Base-by-base conservation (phyloP, 2,113 vertebrate species). In the Pedetes capensis region DNA sequence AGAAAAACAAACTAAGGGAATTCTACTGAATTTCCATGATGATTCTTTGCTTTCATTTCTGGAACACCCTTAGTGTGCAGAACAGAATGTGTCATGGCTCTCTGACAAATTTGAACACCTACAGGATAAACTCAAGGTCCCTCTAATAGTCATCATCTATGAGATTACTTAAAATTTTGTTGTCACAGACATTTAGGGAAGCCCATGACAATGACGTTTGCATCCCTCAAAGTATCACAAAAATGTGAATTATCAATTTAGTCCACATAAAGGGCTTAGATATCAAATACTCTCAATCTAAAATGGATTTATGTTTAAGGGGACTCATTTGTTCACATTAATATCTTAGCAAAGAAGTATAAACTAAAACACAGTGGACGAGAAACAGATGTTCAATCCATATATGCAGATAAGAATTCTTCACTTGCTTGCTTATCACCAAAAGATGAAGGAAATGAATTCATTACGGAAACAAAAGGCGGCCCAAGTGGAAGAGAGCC, bases 301-400 rank as follows among this genome's bases (percentile, higher is more conserved):
- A 92, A 90, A 47, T 81, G 76, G 34, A 25, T 92, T 93, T 29
- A 74, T 37, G 23, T 47, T 78, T 44, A 39, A 90, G 39, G 25
- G n/a, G 80, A 44, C 68, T 96, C 59, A 76, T 80, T 87, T 91
- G 57, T 63, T 69, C 44, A 47, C 66, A 93, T 92, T 61, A 84
- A 81, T 90, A 81, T 93, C 87, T 87, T 80, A 96, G 89, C 76
- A 89, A 87, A 88, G 81, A 96, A 91, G 44, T 89, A 91, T 92
- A 95, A 51, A 9, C 53, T 95, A 71, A 96, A 98, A 95, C 0
- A 0, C 25, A 93, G 51, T 92, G 88, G 85, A 96, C 93, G 76
- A 97, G 86, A 98, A 98, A 96, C 88, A 98, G 95, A 98, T 97
- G 95, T 95, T 88, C 93, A 88, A 57, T 1, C 12, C 78, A n/a